A percentile compares a stretch with the other conserved stretches of the same genome.
Evolutionary conservation across 1,140 invertebrate species (phyloP).

Genomic region (Pseudomyrmex flavicornis): DNA sequence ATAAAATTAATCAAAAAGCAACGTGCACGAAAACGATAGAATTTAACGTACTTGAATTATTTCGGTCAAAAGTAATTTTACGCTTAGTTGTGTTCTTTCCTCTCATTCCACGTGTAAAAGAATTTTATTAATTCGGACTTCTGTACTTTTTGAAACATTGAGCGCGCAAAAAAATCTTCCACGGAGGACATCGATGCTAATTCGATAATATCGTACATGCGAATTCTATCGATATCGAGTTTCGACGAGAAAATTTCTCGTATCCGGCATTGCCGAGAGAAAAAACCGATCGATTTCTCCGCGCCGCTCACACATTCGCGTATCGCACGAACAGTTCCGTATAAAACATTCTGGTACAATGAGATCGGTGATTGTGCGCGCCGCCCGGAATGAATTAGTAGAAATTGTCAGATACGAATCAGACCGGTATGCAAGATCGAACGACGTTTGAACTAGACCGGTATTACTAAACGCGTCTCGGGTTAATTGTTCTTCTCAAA

Average conservation of each 20-base stretch:
- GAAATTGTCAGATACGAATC: constrained; percentile 52
- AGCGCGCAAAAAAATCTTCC: neutral
- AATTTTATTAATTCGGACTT: too few species aligned
- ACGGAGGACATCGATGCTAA: constrained; percentile 7
- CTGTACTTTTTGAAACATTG: too few species aligned
- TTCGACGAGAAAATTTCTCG: constrained; percentile 17
- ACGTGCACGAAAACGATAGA: too few species aligned
- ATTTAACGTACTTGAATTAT: too few species aligned
- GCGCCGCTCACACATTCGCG: neutral
- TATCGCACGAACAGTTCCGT: constrained; percentile 29
- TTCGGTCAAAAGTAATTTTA: too few species aligned
- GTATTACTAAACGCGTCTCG: constrained; percentile 42
- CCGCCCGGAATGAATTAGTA: constrained; percentile 48
- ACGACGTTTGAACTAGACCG: constrained; percentile 53
- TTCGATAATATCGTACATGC: constrained; percentile 8
- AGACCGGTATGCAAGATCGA: constrained; percentile 48
- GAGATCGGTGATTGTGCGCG: constrained; percentile 30
- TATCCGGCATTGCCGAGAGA: neutral
- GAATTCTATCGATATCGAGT: constrained; percentile 27
- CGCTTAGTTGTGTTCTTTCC: too few species aligned
- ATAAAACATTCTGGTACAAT: constrained; percentile 56
- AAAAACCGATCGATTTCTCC: constrained; percentile 38
- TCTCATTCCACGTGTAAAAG: too few species aligned
- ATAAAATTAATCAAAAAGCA: neutral
- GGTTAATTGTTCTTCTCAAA: constrained; percentile 61